Evolutionary conservation across 2,113 vertebrate genomes (phyloP).

Genomic region (Gallinago jamesoni): DNA sequence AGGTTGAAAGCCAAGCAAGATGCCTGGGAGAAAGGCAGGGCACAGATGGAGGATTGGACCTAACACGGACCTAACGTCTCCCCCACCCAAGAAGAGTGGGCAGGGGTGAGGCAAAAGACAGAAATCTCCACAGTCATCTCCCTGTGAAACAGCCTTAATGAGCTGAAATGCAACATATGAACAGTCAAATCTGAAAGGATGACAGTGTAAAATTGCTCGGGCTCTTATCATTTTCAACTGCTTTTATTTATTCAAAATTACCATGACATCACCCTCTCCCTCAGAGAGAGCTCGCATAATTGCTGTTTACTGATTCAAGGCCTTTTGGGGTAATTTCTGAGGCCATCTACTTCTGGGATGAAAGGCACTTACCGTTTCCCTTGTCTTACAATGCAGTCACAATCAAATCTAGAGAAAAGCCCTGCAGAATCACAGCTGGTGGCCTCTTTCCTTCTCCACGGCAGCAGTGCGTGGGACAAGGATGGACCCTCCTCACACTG

Average conservation of each 20-base stretch:
- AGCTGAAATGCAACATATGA: neutral
- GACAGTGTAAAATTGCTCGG: neutral
- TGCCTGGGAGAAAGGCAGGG: neutral
- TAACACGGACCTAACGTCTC: neutral
- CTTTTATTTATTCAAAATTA: slow-evolving; percentile 46
- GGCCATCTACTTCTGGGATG: neutral
- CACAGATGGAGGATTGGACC: fast-evolving
- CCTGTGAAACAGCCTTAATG: neutral
- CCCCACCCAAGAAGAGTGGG: too few species aligned
- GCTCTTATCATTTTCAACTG: slow-evolving; percentile 28
- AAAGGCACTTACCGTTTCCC: neutral
- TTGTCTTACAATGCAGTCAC: neutral
- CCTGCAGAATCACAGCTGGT: fast-evolving
- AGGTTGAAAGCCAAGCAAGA: neutral
- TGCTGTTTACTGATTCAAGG: slow-evolving; percentile 43
- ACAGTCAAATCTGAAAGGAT: slow-evolving; percentile 20
- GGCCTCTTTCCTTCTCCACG: fast-evolving
- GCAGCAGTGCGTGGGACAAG: neutral
- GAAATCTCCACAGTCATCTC: neutral
- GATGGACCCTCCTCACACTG: neutral
- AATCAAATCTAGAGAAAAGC: neutral
- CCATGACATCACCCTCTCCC: slow-evolving; percentile 27
- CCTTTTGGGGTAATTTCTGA: slow-evolving; percentile 25
- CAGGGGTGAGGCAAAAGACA: neutral
- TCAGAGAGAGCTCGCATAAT: neutral